A percentile compares a stretch with the other conserved stretches of the same genome.
Conservation (phyloP, 2,113 vertebrate species). For the Equus przewalskii region DNA sequence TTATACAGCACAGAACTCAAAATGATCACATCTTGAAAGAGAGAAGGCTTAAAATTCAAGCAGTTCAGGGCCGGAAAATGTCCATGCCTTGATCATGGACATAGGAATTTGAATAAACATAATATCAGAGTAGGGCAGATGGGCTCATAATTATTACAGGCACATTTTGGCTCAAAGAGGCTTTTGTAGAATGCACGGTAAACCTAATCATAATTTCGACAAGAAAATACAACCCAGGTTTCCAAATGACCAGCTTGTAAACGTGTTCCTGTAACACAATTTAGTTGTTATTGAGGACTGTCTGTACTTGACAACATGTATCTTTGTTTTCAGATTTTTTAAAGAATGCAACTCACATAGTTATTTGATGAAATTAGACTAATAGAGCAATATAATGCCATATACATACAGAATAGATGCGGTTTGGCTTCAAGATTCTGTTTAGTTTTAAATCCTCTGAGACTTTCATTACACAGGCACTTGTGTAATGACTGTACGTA, state of each 20-base stretch:
- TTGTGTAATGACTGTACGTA: conserved; percentile 62
- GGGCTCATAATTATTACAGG: neutral
- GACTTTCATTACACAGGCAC: conserved; percentile 47
- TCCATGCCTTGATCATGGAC: neutral
- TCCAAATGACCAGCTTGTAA: neutral
- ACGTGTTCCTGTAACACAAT: neutral
- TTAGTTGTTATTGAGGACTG: neutral
- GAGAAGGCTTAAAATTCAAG: neutral
- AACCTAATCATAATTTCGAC: neutral
- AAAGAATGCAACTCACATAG: neutral
- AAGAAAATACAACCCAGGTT: neutral
- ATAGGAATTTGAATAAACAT: neutral
- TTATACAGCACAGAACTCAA: neutral
- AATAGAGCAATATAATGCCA: conserved; percentile 40
- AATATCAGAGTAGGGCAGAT: neutral
- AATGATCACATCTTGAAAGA: conserved; percentile 8
- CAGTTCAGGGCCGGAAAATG: neutral
- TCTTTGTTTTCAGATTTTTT: conserved; percentile 31
- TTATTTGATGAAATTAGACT: conserved; percentile 52
- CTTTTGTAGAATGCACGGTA: neutral
- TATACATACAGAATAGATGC: conserved; percentile 36
- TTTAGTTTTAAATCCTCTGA: conserved; percentile 48
- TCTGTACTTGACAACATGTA: neutral
- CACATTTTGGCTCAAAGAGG: neutral
- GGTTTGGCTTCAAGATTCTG: conserved; percentile 23